These are phyloP conservation scores for Bufotes viridis DNA, from an alignment of 2,797 vertebrate genomes.

Conservation along the genomic window DNA sequence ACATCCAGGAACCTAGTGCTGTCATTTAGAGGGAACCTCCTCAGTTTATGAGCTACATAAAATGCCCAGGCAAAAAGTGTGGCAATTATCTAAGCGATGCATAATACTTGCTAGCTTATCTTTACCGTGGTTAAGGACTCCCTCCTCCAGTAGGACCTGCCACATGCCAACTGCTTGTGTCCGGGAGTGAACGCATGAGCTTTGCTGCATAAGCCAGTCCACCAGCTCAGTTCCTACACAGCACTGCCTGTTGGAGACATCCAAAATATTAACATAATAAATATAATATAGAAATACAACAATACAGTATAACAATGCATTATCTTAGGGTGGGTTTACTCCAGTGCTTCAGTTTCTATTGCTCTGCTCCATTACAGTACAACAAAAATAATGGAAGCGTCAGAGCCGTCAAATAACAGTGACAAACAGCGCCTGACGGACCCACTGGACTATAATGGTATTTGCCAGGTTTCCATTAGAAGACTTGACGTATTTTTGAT, in stretches of 20 bases:
- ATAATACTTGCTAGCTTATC: background rate
- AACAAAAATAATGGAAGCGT: too few relatives aligned
- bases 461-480: too few relatives aligned
- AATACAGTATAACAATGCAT: too few relatives aligned
- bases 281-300: background rate
- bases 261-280: background rate
- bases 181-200: constrained; percentile 90
- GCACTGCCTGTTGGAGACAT: constrained; percentile 80
- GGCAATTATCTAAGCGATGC: background rate
- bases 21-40: background rate
- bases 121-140: constrained; percentile 96
- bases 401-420: too few relatives aligned
- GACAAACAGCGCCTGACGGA: too few relatives aligned
- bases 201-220: constrained; percentile 97
- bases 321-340: too few relatives aligned
- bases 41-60: background rate
- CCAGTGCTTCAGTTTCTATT: too few relatives aligned
- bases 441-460: too few relatives aligned
- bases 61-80: background rate
- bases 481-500: too few relatives aligned
- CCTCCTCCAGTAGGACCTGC: constrained; percentile 95
- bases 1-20: background rate
- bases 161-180: constrained; percentile 97
- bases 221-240: constrained; percentile 97
- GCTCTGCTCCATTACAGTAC: too few relatives aligned